Percentiles rank a stretch among this genome's conserved stretches.
Evolutionary conservation across 2,888 invertebrate species (phyloP).

Genomic region (Andrena hattorfiana): DNA sequence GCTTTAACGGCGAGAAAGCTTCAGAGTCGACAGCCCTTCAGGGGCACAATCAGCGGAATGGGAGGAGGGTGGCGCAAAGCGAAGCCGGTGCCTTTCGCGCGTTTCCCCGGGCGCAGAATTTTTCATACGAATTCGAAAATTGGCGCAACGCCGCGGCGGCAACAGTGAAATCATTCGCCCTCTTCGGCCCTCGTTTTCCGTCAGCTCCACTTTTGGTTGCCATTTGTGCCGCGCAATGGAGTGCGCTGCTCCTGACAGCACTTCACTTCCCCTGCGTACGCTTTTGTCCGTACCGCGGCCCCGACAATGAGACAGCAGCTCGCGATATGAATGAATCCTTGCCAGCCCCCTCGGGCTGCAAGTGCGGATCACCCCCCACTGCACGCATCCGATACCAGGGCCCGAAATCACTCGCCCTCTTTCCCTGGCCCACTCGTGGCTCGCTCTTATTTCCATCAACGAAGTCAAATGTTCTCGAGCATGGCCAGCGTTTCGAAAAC

Average conservation of each 20-base stretch:
- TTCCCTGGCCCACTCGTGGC: constrained; percentile 26
- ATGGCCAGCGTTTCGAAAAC: constrained; percentile 49
- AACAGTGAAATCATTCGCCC: constrained; percentile 36
- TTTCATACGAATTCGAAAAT: constrained; percentile 9
- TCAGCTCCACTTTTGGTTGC: constrained; percentile 71
- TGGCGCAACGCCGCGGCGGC: background rate
- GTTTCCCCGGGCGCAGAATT: background rate
- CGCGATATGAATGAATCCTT: constrained; percentile 71
- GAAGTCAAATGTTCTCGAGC: constrained; percentile 68
- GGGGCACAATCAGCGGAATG: too few relatives aligned
- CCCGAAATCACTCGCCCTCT: constrained; percentile 11
- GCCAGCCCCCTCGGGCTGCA: constrained; percentile 60
- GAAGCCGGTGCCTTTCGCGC: background rate
- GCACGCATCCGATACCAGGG: constrained; percentile 34
- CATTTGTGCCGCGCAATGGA: constrained; percentile 74
- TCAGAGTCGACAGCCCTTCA: too few relatives aligned
- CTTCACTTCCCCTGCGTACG: constrained; percentile 62
- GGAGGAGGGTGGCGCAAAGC: too few relatives aligned
- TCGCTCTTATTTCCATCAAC: constrained; percentile 59
- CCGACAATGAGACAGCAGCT: constrained; percentile 66
- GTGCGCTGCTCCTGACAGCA: constrained; percentile 72
- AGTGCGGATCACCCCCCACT: constrained; percentile 49
- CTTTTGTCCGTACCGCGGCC: constrained; percentile 60
- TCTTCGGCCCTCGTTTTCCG: constrained; percentile 52
- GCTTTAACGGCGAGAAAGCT: too few relatives aligned